Conservation (phyloP, 2,888 invertebrate genomes). For the Aelia acuminata region DNA sequence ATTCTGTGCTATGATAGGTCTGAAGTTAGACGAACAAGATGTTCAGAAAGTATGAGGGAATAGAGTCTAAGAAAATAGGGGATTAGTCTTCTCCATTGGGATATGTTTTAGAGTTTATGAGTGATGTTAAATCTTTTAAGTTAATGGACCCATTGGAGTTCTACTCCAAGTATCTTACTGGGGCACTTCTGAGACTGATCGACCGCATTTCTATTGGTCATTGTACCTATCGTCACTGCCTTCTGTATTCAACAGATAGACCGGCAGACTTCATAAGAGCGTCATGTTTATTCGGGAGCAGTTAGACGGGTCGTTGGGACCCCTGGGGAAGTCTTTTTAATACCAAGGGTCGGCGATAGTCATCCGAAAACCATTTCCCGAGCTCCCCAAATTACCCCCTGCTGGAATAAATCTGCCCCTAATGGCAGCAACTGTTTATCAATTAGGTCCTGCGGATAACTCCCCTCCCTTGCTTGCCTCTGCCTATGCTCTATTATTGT, state of each 20-base stretch:
- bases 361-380: slow-evolving; percentile 47
- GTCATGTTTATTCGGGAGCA: slow-evolving; percentile 34
- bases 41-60: not conserved
- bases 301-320: slow-evolving; percentile 32
- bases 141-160: not conserved
- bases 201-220: not conserved
- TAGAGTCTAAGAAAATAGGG: not conserved
- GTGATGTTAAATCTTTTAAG: not conserved
- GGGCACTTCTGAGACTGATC: not conserved
- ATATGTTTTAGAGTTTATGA: not conserved
- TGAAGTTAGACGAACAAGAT: not conserved
- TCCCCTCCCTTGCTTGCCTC: not conserved
- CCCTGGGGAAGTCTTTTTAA: slow-evolving; percentile 5
- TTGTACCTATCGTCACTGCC: not conserved
- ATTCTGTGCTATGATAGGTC: too few species aligned
- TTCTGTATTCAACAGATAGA: slow-evolving; percentile 36
- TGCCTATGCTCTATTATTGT: slow-evolving; percentile 21
- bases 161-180: not conserved
- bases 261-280: not conserved
- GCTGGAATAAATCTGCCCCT: slow-evolving; percentile 47
- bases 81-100: too few species aligned
- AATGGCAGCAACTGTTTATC: slow-evolving; percentile 57
- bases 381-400: slow-evolving; percentile 21
- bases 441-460: slow-evolving; percentile 36
- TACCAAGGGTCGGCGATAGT: slow-evolving; percentile 20